Percentiles rank a stretch among this genome's conserved stretches.
Conservation (phyloP, 2,797 vertebrate species). For the Pseudomugil gertrudae region DNA sequence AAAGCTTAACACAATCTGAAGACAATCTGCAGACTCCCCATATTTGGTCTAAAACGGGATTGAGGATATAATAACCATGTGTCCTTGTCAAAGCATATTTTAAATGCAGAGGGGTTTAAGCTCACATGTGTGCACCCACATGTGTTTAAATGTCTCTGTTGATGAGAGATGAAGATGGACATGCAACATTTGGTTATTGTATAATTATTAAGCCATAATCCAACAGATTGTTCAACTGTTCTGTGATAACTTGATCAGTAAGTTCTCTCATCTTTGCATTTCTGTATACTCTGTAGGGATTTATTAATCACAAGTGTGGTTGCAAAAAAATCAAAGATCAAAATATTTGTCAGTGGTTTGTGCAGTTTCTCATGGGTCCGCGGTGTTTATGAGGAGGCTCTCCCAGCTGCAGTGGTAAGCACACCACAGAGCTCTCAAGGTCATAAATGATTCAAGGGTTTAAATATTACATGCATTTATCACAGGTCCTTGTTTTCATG, state of each 20-base stretch:
- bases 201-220: conserved; percentile 1
- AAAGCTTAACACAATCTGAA: conserved; percentile 52
- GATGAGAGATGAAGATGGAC: not conserved
- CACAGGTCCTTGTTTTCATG: conserved; percentile 49
- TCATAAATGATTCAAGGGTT: conserved; percentile 61
- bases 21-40: conserved; percentile 29
- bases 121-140: conserved; percentile 29
- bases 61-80: conserved; percentile 26
- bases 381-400: conserved; percentile 34
- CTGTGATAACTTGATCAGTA: conserved; percentile 11
- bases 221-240: conserved; percentile 7
- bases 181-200: conserved; percentile 7
- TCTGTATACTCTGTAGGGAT: conserved; percentile 5
- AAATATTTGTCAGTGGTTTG: conserved; percentile 33
- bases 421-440: conserved; percentile 48
- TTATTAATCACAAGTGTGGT: conserved; percentile 16
- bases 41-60: conserved; percentile 22
- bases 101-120: conserved; percentile 16
- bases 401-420: conserved; percentile 44
- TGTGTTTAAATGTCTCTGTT: conserved; percentile 7
- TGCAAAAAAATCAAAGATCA: conserved; percentile 18
- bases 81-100: conserved; percentile 38
- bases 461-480: conserved; percentile 64
- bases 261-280: not conserved
- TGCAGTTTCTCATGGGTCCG: conserved; percentile 31